A percentile compares a stretch with the other conserved stretches of the same genome.
These are phyloP conservation scores for Sceloporus undulatus DNA, from an alignment of 2,113 vertebrate species.

Conservation along the genomic window DNA sequence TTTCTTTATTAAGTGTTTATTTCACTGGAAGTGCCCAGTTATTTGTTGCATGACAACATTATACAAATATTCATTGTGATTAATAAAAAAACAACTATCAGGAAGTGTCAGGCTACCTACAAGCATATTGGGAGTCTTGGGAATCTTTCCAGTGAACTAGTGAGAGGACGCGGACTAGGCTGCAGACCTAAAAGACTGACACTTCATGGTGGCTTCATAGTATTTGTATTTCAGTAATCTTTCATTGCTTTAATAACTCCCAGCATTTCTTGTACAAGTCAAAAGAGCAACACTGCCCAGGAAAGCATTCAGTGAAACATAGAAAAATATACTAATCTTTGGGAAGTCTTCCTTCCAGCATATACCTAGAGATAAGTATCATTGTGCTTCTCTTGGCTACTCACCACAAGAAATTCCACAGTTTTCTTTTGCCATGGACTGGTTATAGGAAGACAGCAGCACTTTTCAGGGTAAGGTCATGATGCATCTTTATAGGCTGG, in stretches of 20 bases:
- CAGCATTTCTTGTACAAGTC: constrained; percentile 26
- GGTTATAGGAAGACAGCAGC: constrained; percentile 47
- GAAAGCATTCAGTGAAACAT: constrained; percentile 13
- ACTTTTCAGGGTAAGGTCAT: constrained; percentile 42
- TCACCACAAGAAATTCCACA: constrained; percentile 52
- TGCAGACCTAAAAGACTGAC: neutral
- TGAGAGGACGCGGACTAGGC: constrained; percentile 3
- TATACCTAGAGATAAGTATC: constrained; percentile 11
- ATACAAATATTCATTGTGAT: constrained; percentile 29
- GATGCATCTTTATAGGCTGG: constrained; percentile 21
- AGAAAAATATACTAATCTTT: constrained; percentile 29
- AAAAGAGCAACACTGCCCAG: constrained; percentile 24
- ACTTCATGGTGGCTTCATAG: neutral
- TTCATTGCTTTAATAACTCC: constrained; percentile 29
- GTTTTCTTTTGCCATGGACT: constrained; percentile 50
- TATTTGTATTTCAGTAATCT: constrained; percentile 26
- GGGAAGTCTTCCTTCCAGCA: neutral
- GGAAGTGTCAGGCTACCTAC: constrained; percentile 69
- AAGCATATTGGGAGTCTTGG: constrained; percentile 65
- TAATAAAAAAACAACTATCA: constrained; percentile 47
- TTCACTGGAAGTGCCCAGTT: neutral
- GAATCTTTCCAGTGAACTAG: constrained; percentile 62
- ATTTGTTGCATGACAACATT: constrained; percentile 26
- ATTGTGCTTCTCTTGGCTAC: constrained; percentile 43
- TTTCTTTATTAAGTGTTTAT: constrained; percentile 30